Evolutionary conservation across 2,888 invertebrate species (phyloP), one percentile per base, ranked within the genome.

Genomic region (Rambutsinella grinnellia): DNA sequence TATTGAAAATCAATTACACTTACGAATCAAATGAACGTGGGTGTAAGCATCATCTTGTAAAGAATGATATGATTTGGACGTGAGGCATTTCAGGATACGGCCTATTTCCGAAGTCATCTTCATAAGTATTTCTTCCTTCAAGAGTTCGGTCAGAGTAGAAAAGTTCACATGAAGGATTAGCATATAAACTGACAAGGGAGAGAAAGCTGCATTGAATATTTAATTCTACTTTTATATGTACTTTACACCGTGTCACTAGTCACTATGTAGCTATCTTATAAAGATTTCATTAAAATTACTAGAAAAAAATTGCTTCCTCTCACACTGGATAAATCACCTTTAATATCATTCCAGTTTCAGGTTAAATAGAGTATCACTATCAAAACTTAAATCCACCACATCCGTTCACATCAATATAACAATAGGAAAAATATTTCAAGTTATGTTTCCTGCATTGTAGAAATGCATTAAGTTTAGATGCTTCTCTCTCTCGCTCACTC

Each of bases 11-110:
- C n/a, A n/a, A n/a, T n/a, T n/a, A n/a, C 27, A 79, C 83, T 83
- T 83, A 82, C 83, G 81, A 69, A 82, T 80, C 54, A 83, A 75
- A 80, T 78, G 81, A 65, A 82, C 80, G 65, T 82, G 84, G 75
- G 81, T 80, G 80, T 84, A 84, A 17, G 79, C 79, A 80, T 84
- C 84, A 69, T 84, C 84, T 78, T 84, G 83, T 53, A 84, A 76
- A 49, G 83, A 78, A 65, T 81, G 81, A 80, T 84, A 84, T 54
- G 82, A 69, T 65, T 78, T 83, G 28, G 81, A 74, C 47, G 82
- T 82, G 19, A 84, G 76, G 70, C 84, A 84, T 79, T 84, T 84
- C 61, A 84, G 68, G 44, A 81, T 80, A 54, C 81, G 74, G 23
- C 80, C 77, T 49, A 80, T 78, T 80, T 80, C 81, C 23, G 80